Base-by-base conservation (phyloP, 2,113 vertebrate species). In the Saimiri boliviensis region DNA sequence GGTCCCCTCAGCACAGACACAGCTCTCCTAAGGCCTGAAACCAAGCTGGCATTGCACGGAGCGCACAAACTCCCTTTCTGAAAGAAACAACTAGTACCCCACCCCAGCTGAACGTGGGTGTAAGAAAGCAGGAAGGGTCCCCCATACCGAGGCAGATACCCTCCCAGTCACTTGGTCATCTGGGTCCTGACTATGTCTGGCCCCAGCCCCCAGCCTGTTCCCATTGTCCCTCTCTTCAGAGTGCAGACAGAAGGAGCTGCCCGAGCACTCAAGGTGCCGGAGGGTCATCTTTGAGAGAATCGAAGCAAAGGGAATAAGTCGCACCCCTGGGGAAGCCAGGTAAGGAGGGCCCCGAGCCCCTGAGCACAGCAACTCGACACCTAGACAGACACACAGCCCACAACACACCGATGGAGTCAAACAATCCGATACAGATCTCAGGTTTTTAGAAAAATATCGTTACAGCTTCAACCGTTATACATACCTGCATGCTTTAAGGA, bases 401-500 rank as follows among this genome's bases (percentile, higher is more conserved):
- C 19, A 9, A 27, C 10, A 25, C 5, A 8, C 21, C 0, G 12
- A 12, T 0, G 21, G 88, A 20, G 35, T 52, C 13, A n/a, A 32
- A 63, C 95, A 93, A 32, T 32, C 66, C 2, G 45, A 11, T 40
- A 76, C 2, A 1, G 60, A 30, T 0, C 52, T 90, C 40, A 94
- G 19, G 81, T 86, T 49, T 92, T 94, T 14, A 2, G 20, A 54
- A 37, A 12, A 58, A 40, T n/a, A 85, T 20, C 13, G 5, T 63
- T 1, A 35, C 27, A 74, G 91, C 91, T 25, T 1, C 35, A 37
- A 66, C 10, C 8, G 0, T 0, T 35, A 71, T 77, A 97, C 98
- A 85, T 96, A 99, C 99, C 99, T 99, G 99, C 99, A 99, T 58
- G 99, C 99, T 91, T 97, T 98, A 30, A 99, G 99, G 85, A 99